Evolutionary conservation across 1,140 invertebrate species (phyloP).

Genomic region (Apis dorsata): DNA sequence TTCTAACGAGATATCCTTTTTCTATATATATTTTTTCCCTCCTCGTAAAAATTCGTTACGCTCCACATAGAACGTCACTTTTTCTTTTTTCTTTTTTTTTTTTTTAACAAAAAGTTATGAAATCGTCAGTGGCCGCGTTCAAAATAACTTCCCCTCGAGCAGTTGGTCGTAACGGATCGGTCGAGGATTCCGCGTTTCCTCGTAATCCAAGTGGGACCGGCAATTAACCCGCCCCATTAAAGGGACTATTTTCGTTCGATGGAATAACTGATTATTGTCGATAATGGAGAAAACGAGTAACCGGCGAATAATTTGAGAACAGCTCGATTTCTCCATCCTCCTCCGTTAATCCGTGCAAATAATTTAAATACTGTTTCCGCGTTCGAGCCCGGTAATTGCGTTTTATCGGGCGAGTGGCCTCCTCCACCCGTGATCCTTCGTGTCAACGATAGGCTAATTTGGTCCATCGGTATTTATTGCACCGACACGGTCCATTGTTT

Average conservation of each 20-base stretch:
- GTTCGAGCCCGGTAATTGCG: neutral
- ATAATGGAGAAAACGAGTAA: slow-evolving; percentile 47
- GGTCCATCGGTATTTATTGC: neutral
- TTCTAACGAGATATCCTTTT: neutral
- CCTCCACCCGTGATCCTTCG: neutral
- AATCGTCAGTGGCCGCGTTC: neutral
- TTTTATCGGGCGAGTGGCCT: slow-evolving; percentile 11
- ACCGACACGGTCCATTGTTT: neutral
- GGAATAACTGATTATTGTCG: slow-evolving; percentile 6
- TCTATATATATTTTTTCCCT: neutral
- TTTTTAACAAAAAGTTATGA: too few relatives aligned
- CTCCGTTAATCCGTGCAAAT: slow-evolving; percentile 33
- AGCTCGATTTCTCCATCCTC: slow-evolving; percentile 4
- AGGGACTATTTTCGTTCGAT: neutral
- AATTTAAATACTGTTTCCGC: slow-evolving; percentile 32
- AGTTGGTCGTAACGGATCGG: neutral
- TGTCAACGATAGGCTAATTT: slow-evolving; percentile 11
- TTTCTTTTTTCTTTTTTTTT: neutral
- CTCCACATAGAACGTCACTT: neutral
- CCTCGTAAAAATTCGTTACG: neutral
- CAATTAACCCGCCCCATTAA: slow-evolving; percentile 28
- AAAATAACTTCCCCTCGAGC: neutral
- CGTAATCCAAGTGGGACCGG: neutral
- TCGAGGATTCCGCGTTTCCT: neutral
- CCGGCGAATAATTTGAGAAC: slow-evolving; percentile 15